Conservation (phyloP, 1,140 invertebrate species). For the Trachelipus rathkii region DNA sequence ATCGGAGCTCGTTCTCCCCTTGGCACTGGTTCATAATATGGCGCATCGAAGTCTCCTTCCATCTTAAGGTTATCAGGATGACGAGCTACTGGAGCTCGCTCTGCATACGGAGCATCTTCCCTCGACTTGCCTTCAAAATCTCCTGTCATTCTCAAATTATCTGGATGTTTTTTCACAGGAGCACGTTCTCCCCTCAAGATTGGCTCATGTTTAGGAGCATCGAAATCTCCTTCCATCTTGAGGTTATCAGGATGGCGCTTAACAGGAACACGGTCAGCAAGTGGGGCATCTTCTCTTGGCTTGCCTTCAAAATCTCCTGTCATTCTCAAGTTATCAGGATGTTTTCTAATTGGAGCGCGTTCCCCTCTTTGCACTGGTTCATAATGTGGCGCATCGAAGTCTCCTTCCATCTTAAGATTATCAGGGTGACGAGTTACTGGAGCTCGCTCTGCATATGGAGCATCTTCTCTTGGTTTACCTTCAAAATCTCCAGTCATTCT, state of each 20-base stretch:
- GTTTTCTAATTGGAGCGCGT: slow-evolving; percentile 39
- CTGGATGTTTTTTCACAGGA: slow-evolving; percentile 51
- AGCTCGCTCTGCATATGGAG: slow-evolving; percentile 25
- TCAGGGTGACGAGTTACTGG: slow-evolving; percentile 53
- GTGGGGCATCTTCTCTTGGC: slow-evolving; percentile 34
- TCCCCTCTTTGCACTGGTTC: slow-evolving; percentile 48
- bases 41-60: slow-evolving; percentile 59
- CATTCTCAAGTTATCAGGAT: slow-evolving; percentile 47
- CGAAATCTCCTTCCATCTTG: slow-evolving; percentile 42
- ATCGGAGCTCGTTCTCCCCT: slow-evolving; percentile 21
- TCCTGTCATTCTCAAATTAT: slow-evolving; percentile 56
- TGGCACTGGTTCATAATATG: neutral
- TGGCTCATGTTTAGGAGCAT: neutral
- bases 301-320: slow-evolving; percentile 60
- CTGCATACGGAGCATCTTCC: slow-evolving; percentile 23
- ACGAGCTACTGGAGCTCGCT: slow-evolving; percentile 50
- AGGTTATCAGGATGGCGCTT: slow-evolving; percentile 47
- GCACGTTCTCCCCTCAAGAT: slow-evolving; percentile 50
- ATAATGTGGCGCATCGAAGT: slow-evolving; percentile 51
- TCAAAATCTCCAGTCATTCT: slow-evolving; percentile 62
- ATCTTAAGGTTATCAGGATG: slow-evolving; percentile 57
- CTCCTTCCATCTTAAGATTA: slow-evolving; percentile 57
- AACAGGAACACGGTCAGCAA: slow-evolving; percentile 51
- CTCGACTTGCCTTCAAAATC: slow-evolving; percentile 8
- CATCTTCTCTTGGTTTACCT: slow-evolving; percentile 49